Conservation (phyloP, 2,797 vertebrate genomes). For the Phataginus tricuspis region DNA sequence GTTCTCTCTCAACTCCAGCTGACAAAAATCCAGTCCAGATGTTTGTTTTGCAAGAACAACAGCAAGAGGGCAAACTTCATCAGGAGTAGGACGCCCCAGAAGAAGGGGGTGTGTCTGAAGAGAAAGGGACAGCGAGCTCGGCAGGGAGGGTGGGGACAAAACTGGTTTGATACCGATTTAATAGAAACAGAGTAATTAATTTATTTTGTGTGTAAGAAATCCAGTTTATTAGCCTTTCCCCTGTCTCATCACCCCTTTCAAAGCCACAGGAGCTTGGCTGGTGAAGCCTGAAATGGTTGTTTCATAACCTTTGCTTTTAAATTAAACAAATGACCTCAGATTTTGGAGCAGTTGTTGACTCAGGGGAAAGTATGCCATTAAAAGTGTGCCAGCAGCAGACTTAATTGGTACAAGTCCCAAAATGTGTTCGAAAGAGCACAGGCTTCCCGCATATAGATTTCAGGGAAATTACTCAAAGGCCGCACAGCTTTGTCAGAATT, state of each 20-base stretch:
- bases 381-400: conserved; percentile 86
- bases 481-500: conserved; percentile 80
- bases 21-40: conserved; percentile 81
- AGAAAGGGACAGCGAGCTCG: conserved; percentile 60
- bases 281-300: conserved; percentile 84
- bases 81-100: conserved; percentile 47
- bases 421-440: conserved; percentile 83
- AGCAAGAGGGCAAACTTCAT: conserved; percentile 58
- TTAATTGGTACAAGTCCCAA: conserved; percentile 85
- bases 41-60: conserved; percentile 75
- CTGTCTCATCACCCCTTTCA: conserved; percentile 69
- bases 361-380: conserved; percentile 86
- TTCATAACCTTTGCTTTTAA: conserved; percentile 87
- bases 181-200: conserved; percentile 77
- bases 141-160: conserved; percentile 41
- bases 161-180: conserved; percentile 57
- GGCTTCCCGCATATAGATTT: conserved; percentile 85
- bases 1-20: conserved; percentile 77
- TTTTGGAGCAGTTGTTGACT: conserved; percentile 85
- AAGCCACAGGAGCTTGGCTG: conserved; percentile 82
- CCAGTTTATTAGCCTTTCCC: conserved; percentile 75
- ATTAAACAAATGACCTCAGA: conserved; percentile 89
- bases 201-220: conserved; percentile 77
- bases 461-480: conserved; percentile 87
- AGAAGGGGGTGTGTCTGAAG: conserved; percentile 46